Evolutionary conservation across 1,140 invertebrate species (phyloP), one percentile per base, ranked within the genome.

Genomic region (Forficula auricularia): DNA sequence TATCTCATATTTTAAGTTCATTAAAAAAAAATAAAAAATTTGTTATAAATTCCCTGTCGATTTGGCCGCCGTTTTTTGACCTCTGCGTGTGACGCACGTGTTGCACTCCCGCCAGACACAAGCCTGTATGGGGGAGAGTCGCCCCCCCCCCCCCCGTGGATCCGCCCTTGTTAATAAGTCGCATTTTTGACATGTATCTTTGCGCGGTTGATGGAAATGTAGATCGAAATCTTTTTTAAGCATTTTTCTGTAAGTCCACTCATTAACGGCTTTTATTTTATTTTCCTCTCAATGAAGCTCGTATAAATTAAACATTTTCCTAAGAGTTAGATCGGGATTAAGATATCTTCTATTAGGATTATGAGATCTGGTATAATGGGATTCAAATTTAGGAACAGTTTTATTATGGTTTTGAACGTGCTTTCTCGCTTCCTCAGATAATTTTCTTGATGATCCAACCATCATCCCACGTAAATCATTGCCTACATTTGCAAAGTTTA

Each of bases 181-280:
- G 39, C 44, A 45, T 46, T 43, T 51, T 43, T 9, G 10, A 37
- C 48, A 52, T 22, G 46, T 52, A 44, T 53, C 49, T 50, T 52
- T 54, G 38, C 42, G 38, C 36, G 49, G 46, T 19, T 40, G 15
- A 34, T 53, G 43, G 42, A 54, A 53, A 37, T 46, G 34, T 45
- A 50, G 49, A 27, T 53, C 44, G 46, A 55, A 55, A 46, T 52
- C 44, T 18, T 36, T 42, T 42, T 50, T 47, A 44, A 53, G 50
- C 13, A 53, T 52, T 44, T 49, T 47, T 22, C 46, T 49, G 19
- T 52, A 54, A 41, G 30, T 48, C 22, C 34, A 47, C 19, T 53
- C 40, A 44, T 49, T 52, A 43, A 51, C 38, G 33, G 48, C 44
- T 30, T 16, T 44, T 15, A 47, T 42, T 20, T 49, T 51, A 38